Conservation (phyloP, 2,888 invertebrate species). For the Cerceris rybyensis region DNA sequence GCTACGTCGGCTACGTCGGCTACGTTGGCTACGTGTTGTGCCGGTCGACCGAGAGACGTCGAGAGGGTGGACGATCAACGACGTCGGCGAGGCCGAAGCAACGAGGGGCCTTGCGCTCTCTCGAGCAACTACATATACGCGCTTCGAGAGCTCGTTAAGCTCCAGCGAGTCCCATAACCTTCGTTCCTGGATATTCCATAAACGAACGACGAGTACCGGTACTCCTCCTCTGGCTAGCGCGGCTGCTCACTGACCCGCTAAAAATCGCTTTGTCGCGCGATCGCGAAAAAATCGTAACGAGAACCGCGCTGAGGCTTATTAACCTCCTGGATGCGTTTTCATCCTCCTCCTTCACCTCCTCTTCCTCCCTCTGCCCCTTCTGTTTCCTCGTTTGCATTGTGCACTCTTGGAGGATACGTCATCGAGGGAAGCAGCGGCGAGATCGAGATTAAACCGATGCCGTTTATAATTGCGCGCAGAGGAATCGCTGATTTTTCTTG, state of each 20-base stretch:
- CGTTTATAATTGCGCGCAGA: constrained; percentile 1
- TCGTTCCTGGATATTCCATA: constrained; percentile 57
- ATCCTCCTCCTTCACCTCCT: constrained; percentile 21
- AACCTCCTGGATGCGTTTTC: background rate
- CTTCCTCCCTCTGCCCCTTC: background rate
- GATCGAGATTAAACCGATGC: background rate
- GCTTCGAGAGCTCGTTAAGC: constrained; percentile 58
- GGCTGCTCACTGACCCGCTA: constrained; percentile 22
- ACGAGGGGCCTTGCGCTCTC: background rate
- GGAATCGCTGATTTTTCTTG: background rate
- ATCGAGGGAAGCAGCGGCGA: background rate
- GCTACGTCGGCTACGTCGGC: too few species aligned
- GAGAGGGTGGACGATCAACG: too few species aligned
- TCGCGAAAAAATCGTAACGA: constrained; percentile 63
- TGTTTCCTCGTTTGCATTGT: constrained; percentile 6
- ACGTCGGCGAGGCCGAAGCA: too few species aligned
- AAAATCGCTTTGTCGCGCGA: constrained; percentile 40
- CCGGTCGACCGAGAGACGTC: too few species aligned
- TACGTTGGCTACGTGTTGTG: too few species aligned
- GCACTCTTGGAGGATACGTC: constrained; percentile 5
- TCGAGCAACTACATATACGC: background rate
- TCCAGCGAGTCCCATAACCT: constrained; percentile 45
- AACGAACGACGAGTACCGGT: constrained; percentile 41
- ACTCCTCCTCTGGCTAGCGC: background rate
- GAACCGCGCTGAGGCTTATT: constrained; percentile 32